Conservation (phyloP, 2,888 invertebrate species). For the Zygothrica quintamaculata region DNA sequence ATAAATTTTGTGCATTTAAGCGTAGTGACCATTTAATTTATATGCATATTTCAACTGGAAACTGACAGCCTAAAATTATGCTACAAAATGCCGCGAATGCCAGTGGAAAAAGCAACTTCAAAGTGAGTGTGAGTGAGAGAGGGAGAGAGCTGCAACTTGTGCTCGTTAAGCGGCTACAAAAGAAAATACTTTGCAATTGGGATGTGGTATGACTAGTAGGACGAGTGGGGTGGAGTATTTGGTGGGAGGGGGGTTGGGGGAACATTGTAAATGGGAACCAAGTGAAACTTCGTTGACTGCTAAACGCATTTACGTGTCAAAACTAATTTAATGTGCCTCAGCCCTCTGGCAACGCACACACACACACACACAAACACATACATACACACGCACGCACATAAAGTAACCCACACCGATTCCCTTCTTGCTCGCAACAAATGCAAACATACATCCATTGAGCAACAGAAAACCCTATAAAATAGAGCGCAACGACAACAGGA, state of each 20-base stretch:
- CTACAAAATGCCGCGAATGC: slow-evolving; percentile 72
- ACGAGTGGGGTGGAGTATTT: too few species aligned
- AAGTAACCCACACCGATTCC: background rate
- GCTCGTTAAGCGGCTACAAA: background rate
- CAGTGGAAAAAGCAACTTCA: slow-evolving; percentile 16
- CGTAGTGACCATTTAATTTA: slow-evolving; percentile 61
- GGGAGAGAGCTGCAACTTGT: too few species aligned
- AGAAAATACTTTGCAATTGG: too few species aligned
- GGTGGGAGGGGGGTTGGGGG: too few species aligned
- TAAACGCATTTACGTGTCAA: slow-evolving; percentile 80
- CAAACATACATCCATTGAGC: background rate
- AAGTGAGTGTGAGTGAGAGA: too few species aligned
- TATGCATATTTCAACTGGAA: slow-evolving; percentile 65
- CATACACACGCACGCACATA: background rate
- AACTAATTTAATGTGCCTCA: slow-evolving; percentile 74
- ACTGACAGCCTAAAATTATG: slow-evolving; percentile 74
- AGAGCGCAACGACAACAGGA: slow-evolving; percentile 39
- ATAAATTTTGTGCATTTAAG: slow-evolving; percentile 55
- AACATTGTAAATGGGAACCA: background rate
- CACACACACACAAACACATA: too few species aligned
- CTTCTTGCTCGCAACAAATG: too few species aligned
- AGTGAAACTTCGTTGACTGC: slow-evolving; percentile 32
- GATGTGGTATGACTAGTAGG: too few species aligned
- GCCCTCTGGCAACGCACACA: slow-evolving; percentile 8
- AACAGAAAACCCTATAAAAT: background rate